Evolutionary conservation across 30 jellyfish, hydroid and myxozoan species (phyloP), one percentile per base, ranked within the genome.

Genomic region (Mastigias papua): DNA sequence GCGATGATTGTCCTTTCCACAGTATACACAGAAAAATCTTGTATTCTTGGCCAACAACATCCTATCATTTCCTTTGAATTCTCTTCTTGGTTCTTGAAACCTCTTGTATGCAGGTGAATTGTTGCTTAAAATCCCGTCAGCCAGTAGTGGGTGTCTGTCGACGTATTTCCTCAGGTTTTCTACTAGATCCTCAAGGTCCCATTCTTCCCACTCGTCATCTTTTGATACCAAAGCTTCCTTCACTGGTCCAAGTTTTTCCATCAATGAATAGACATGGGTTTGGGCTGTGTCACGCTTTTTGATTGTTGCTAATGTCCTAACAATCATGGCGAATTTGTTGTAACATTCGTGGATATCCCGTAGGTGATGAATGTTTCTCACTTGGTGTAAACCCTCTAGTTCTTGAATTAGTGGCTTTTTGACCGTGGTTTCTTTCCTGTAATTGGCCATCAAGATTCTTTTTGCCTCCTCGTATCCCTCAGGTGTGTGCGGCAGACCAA

Each of bases 211-310:
- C 73, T 57, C 76, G 17, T 83, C 78, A 62, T 73, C 87, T 20
- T 74, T 73, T 21, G 49, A 84, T 22, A 78, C 20, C 61, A 73
- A 28, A 7, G 76, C 79, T 74, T 86, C 81, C 32, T 75, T 60
- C 2, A 86, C 94, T 7, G 94, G 94, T 30, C 94, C 92, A 71
- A 71, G 69, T 35, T 86, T 86, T 32, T 86, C 83, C 80, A 86
- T 54, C 29, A 86, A 30, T 31, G 70, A 27, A 49, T 73, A 86
- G 30, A 86, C 90, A 73, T 16, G 46, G 61, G 68, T 61, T 63
- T 86, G 91, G 58, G 90, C 94, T 35, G 80, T 86, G 31, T 72
- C 84, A 31, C 57, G 68, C 76, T 86, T 86, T 46, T 58, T 67
- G 92, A 48, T 73, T 23, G 94, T 86, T 37, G 26, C 74, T 42